Conservation (phyloP, 2,888 invertebrate genomes). For the Microctonus hyperodae region DNA sequence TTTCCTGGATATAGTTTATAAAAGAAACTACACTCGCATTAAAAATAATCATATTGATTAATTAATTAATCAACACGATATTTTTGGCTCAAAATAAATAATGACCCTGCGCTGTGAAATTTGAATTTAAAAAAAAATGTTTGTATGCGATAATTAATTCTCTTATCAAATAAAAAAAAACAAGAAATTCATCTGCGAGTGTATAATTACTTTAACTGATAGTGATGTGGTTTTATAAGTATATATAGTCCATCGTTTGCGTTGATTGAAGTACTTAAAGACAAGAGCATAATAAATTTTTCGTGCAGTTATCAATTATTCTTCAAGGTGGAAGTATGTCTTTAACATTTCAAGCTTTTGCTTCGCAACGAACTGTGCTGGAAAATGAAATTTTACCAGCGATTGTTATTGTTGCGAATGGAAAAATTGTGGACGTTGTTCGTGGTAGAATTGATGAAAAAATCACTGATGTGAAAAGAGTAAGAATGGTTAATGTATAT, state of each 20-base stretch:
- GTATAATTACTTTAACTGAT: neutral
- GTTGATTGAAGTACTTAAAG: neutral
- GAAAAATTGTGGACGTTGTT: slow-evolving; percentile 68
- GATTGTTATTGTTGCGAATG: slow-evolving; percentile 68
- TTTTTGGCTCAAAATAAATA: neutral
- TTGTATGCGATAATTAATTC: neutral
- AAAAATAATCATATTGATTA: neutral
- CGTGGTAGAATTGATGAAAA: slow-evolving; percentile 57
- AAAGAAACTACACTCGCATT: too few species aligned
- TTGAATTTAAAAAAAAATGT: neutral
- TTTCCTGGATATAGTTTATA: slow-evolving; percentile 77
- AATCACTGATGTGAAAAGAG: slow-evolving; percentile 33
- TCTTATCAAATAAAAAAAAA: neutral
- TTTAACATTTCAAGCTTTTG: slow-evolving; percentile 35
- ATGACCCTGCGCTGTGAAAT: neutral
- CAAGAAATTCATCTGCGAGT: neutral
- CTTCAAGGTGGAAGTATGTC: neutral
- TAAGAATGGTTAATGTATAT: slow-evolving; percentile 23
- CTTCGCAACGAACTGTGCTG: slow-evolving; percentile 45
- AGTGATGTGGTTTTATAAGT: neutral
- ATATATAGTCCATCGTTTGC: neutral
- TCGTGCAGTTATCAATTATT: neutral
- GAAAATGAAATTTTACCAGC: slow-evolving; percentile 43
- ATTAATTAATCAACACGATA: neutral
- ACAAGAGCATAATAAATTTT: too few species aligned